Evolutionary conservation across 2,797 vertebrate genomes (phyloP), one percentile per base, ranked within the genome.

Genomic region (Anolis apletophallus): DNA sequence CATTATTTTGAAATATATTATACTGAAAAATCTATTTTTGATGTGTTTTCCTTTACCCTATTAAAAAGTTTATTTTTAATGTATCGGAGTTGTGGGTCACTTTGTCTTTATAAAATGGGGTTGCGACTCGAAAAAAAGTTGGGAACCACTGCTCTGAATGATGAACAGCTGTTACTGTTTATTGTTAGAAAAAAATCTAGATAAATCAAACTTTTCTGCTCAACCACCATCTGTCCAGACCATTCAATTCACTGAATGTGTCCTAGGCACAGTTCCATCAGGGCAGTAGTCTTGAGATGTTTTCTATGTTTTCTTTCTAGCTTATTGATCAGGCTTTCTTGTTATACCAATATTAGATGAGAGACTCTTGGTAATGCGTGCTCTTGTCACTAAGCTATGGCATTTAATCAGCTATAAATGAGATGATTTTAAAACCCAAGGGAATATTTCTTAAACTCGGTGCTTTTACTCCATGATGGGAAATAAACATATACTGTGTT

Each of bases 401-500:
- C 67, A 59, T 80, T 85, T 88, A 23, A 13, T 67, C 50, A 0
- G 0, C 75, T 52, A 92, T 88, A 93, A 91, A 88, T 2, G 26
- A 29, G 87, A 78, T 87, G 23, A 79, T 69, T 84, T 83, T 67
- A 87, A 89, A 86, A 80, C 72, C 72, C 17, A 0, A 8, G 7
- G 61, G 87, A 71, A 26, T 87, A 79, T 83, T 8, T 71, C 86
- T 54, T 82, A 90, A 90, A 88, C 88, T 71, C 61, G 10, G 34
- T 61, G 80, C 29, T 87, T 86, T 87, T 85, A 73, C 87, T 83
- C 57, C 80, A 89, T 40, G 69, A 55, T 84, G 72, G 71, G 77
- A 11, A 88, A 73, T 14, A 79, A 46, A 78, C 78, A 85, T 89
- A 88, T 89, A 46, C 46, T 46, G 46, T 46, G 93, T 94, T 93